Conservation (phyloP, 2,797 vertebrate genomes). For the Leptoclinus maculatus region DNA sequence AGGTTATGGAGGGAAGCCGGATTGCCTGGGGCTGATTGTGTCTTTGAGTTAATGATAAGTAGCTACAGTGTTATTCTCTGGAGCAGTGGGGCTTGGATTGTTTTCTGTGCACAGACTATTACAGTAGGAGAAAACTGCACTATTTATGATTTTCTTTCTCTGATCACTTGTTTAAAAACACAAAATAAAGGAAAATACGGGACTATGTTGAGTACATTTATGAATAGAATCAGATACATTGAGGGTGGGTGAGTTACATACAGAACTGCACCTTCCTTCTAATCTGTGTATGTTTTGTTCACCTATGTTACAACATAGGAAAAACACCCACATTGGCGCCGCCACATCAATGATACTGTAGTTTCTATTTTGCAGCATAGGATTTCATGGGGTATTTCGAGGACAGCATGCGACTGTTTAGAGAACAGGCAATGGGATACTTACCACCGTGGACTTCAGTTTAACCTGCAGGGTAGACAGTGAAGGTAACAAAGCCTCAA, state of each 20-base stretch:
- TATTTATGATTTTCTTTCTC: constrained; percentile 27
- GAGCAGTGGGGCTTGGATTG: constrained; percentile 61
- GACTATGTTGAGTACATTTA: background rate
- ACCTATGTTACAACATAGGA: background rate
- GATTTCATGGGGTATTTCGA: constrained; percentile 33
- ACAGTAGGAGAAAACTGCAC: constrained; percentile 36
- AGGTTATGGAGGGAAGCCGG: constrained; percentile 77
- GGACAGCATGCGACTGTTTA: constrained; percentile 28
- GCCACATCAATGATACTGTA: constrained; percentile 36
- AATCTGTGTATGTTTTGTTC: constrained; percentile 4
- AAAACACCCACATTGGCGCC: background rate
- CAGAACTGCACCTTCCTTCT: background rate
- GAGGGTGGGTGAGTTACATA: background rate
- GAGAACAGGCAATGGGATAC: constrained; percentile 49
- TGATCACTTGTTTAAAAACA: constrained; percentile 21
- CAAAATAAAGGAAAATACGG: background rate
- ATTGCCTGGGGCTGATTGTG: constrained; percentile 78
- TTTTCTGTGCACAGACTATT: constrained; percentile 50
- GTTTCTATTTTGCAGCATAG: constrained; percentile 23
- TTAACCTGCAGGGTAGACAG: constrained; percentile 66
- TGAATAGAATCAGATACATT: background rate
- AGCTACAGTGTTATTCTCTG: constrained; percentile 76
- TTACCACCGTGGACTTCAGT: constrained; percentile 59
- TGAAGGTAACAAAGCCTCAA: constrained; percentile 60
- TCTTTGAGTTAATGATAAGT: constrained; percentile 83